Base-by-base conservation (phyloP, 2,888 invertebrate species). In the Laspeyria flexula region DNA sequence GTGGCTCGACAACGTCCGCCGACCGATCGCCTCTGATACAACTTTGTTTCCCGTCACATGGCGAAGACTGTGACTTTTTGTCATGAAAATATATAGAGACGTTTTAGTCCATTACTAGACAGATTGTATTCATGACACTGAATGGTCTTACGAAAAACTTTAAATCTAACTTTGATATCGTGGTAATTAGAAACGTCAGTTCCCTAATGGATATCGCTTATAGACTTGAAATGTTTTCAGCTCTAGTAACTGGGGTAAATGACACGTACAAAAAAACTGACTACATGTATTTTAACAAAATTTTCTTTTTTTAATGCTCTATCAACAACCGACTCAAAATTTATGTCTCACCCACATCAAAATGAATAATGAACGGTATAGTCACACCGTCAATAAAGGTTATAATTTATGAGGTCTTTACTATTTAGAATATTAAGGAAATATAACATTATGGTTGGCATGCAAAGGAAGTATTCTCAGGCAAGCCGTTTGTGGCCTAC, bases 401-500 rank as follows among this genome's bases (percentile, higher is more conserved):
- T 46, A 53, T 54, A 37, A 60, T 66, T 71, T 67, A 71, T 58
- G 64, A 58, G 55, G 55, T 45, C 63, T 66, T 71, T 65, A 57
- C 48, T 50, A 44, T 41, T 45, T 38, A 51, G 44, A 54, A 55
- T 51, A 53, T 65, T 55, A 60, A 53, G 55, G 54, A 55, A 71
- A 73, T 55, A 58, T 53, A 61, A 64, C 62, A 69, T 71, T 70
- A 71, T 71, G 66, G 66, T 71, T 73, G 75, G 69, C 75, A 78
- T 67, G 73, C 70, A 75, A 76, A 80, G 82, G 79, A 82, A 84
- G 75, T 76, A 59, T 77, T 79, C 71, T 71, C 61, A 72, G 66
- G 53, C 65, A 59, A 73, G 72, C 64, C 62, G 71, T 83, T 83
- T 86, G 87, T 70, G 85, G 87, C 60, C 33, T 77, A 83, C 86